Evolutionary conservation across 2,888 invertebrate species (phyloP).

Genomic region (Mesodorylaimus sp.): DNA sequence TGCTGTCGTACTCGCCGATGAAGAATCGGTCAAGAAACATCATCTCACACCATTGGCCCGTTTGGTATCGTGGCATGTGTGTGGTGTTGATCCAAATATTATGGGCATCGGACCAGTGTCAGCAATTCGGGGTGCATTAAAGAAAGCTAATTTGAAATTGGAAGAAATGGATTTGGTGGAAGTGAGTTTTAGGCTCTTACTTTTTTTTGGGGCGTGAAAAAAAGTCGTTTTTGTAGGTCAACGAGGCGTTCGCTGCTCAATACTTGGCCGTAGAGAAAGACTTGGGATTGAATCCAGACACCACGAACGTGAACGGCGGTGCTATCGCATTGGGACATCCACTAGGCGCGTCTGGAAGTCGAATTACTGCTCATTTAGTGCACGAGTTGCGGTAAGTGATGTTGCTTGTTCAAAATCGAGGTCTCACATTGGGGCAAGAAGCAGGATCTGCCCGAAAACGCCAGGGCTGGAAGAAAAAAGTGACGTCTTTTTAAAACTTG

Average conservation of each 20-base stretch:
- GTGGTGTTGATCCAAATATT: slow-evolving; percentile 76
- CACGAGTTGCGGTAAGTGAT: slow-evolving; percentile 68
- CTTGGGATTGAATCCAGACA: slow-evolving; percentile 60
- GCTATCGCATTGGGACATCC: slow-evolving; percentile 85
- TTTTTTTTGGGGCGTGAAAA: background rate
- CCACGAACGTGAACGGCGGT: slow-evolving; percentile 82
- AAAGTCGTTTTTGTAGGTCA: slow-evolving; percentile 49
- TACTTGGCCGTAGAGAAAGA: slow-evolving; percentile 76
- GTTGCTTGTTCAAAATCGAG: too few species aligned
- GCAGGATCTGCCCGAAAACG: too few species aligned
- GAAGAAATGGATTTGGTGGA: slow-evolving; percentile 80
- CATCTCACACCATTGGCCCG: slow-evolving; percentile 72
- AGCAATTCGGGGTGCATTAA: slow-evolving; percentile 67
- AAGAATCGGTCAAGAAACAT: slow-evolving; percentile 60
- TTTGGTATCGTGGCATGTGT: slow-evolving; percentile 69
- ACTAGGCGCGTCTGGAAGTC: slow-evolving; percentile 73
- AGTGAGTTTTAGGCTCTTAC: slow-evolving; percentile 39
- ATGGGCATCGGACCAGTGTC: slow-evolving; percentile 96
- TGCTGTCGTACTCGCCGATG: slow-evolving; percentile 70
- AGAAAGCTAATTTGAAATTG: slow-evolving; percentile 54
- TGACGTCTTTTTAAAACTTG: too few species aligned
- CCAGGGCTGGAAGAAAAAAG: too few species aligned
- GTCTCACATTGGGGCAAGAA: too few species aligned
- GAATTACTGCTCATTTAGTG: slow-evolving; percentile 73
- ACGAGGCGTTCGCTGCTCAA: slow-evolving; percentile 94